Base-by-base conservation (phyloP, 2,797 vertebrate species). In the Tenualosa ilisha region DNA sequence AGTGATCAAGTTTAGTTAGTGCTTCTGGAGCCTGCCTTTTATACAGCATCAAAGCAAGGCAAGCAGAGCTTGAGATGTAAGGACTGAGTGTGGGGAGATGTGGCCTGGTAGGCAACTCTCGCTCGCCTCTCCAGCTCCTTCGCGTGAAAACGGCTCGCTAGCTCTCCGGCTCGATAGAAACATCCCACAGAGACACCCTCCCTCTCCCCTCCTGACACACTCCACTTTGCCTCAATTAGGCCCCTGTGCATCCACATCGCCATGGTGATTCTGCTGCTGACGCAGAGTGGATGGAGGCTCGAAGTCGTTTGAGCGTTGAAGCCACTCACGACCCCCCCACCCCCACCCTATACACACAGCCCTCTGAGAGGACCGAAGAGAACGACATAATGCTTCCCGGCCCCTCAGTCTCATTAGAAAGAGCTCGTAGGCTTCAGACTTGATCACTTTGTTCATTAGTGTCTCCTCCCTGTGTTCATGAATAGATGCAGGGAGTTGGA, bases 191-290 rank as follows among this genome's bases (percentile, higher is more conserved):
- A 85, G 84, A 43, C 8, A 85, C 85, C 11, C 49, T 63, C 50
- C 51, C 24, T 12, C 12, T n/a, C 81, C n/a, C 46, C 59, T 61
- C 59, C 59, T 61, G 17, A 20, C 59, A 20, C 46, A 37, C 26
- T 56, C 20, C 56, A 51, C 46, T 72, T 15, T 37, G 56, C 85
- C 87, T 88, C 84, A 87, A 85, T 88, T 81, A 84, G 63, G 84
- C 83, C 84, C 86, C 75, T 49, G 43, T 83, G 82, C 40, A 63
- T 53, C 81, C 56, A 81, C 89, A 91, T 93, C 83, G 88, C 93
- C 92, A 93, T 91, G 92, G 93, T 86, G 90, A 94, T 92, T 90
- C 37, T 54, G 51, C 89, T 88, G 88, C 90, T 87, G 87, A 91
- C 88, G 88, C 88, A 91, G 89, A 85, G 89, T 87, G 83, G 89